Evolutionary conservation across 2,797 vertebrate species (phyloP).

Genomic region (Semotilus atromaculatus): DNA sequence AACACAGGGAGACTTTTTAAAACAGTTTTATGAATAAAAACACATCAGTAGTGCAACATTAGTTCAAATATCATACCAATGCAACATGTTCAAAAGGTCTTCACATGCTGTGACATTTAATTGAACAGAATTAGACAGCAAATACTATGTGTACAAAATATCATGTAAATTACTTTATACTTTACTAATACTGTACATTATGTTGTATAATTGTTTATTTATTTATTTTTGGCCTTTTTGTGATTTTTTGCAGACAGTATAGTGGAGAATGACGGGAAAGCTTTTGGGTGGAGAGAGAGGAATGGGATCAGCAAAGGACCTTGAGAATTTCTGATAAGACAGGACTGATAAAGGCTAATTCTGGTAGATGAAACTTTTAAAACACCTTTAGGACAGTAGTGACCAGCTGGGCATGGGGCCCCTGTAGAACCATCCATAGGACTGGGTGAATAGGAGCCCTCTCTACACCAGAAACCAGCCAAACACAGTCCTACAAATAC

Average conservation of each 20-base stretch:
- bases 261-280: too few species aligned
- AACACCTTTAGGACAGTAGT: slow-evolving; percentile 86
- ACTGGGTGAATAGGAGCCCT: slow-evolving; percentile 74
- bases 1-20: background rate
- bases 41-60: background rate
- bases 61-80: background rate
- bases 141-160: background rate
- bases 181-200: background rate
- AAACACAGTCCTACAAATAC: slow-evolving; percentile 80
- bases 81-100: background rate
- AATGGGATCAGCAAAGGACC: too few species aligned
- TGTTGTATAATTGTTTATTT: too few species aligned
- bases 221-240: too few species aligned
- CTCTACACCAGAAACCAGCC: slow-evolving; percentile 88
- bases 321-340: background rate
- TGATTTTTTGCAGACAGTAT: too few species aligned
- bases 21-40: background rate
- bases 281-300: too few species aligned
- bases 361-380: background rate
- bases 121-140: background rate
- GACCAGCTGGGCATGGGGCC: slow-evolving; percentile 81
- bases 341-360: background rate
- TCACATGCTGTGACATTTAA: background rate
- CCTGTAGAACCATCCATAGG: slow-evolving; percentile 81
- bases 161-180: too few species aligned